Evolutionary conservation across 2,797 vertebrate genomes (phyloP).

Genomic region (Australoheros facetus): DNA sequence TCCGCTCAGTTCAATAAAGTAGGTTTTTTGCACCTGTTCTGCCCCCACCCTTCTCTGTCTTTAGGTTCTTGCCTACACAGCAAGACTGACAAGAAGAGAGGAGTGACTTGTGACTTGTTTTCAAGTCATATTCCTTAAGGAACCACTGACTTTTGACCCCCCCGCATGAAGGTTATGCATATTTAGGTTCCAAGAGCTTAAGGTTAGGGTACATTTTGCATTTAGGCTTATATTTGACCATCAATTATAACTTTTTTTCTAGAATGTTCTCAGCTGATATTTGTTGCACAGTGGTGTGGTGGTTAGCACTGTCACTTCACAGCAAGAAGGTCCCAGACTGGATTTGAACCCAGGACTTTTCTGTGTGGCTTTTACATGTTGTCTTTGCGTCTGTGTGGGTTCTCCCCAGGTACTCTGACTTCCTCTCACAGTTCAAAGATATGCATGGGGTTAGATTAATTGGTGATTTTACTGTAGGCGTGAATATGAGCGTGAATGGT

Average conservation of each 20-base stretch:
- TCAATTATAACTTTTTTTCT: neutral
- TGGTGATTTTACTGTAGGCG: neutral
- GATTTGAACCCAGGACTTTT: neutral
- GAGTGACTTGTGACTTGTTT: neutral
- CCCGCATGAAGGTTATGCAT: neutral
- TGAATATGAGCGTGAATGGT: neutral
- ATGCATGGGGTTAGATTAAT: no score
- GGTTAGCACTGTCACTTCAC: neutral
- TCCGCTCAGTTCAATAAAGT: neutral
- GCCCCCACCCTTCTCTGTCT: neutral
- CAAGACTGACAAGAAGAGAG: neutral
- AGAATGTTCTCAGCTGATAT: neutral
- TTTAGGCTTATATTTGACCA: conserved; percentile 18
- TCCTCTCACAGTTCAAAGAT: no score
- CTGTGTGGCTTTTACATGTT: neutral
- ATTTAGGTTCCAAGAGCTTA: conserved; percentile 29
- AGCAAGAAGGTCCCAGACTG: neutral
- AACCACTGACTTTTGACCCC: conserved; percentile 22
- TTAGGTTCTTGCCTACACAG: neutral
- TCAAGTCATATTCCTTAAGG: conserved; percentile 2
- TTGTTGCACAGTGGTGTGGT: neutral
- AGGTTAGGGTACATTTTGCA: conserved; percentile 1
- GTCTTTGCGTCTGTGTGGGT: neutral
- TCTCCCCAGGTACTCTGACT: neutral
- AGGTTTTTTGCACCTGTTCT: neutral